Conservation (phyloP, 2,797 vertebrate genomes). For the Diplodus sargus region DNA sequence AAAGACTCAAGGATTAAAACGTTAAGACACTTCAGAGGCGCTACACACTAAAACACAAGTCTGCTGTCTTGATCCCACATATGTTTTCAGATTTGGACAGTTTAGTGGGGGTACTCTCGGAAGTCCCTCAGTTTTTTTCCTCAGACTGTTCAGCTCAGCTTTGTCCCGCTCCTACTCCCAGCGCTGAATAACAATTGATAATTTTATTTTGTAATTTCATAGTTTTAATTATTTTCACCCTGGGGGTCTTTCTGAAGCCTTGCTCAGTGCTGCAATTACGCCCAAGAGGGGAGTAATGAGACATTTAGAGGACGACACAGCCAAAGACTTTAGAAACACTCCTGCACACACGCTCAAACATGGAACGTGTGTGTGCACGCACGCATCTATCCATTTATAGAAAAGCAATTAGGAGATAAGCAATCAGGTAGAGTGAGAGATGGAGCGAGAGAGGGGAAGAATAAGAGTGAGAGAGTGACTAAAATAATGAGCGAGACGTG, state of each 20-base stretch:
- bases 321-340: constrained; percentile 51
- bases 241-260: constrained; percentile 40
- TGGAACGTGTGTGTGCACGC: background rate
- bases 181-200: constrained; percentile 49
- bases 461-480: constrained; percentile 20
- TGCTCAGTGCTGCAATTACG: constrained; percentile 62
- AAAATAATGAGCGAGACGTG: constrained; percentile 39
- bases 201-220: constrained; percentile 63
- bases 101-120: constrained; percentile 4
- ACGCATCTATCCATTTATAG: constrained; percentile 64
- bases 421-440: constrained; percentile 55
- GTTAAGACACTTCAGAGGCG: background rate
- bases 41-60: background rate
- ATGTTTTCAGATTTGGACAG: constrained; percentile 5
- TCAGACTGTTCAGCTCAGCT: constrained; percentile 13
- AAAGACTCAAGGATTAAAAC: background rate
- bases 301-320: constrained; percentile 68
- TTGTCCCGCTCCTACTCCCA: constrained; percentile 29
- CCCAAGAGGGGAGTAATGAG: constrained; percentile 66
- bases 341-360: constrained; percentile 24
- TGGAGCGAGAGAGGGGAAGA: background rate
- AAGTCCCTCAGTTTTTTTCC: background rate
- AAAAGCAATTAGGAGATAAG: constrained; percentile 74
- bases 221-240: constrained; percentile 68
- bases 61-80: background rate